Base-by-base conservation (phyloP, 35 echinoderm and acorn worm genomes). In the Patiria miniata region DNA sequence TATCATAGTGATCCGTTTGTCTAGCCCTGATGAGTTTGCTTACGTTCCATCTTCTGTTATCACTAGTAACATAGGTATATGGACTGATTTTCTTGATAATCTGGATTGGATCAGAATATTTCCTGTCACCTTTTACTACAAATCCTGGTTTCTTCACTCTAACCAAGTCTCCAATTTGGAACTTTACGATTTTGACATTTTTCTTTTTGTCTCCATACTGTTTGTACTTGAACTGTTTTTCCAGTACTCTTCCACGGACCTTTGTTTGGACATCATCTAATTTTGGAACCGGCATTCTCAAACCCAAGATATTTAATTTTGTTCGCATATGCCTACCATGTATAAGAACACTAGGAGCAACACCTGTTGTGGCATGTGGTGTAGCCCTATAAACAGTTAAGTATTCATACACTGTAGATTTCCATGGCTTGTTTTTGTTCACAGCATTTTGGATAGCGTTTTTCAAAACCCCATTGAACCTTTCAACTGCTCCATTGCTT, bases 401-500 rank as follows among this genome's bases (percentile, higher is more conserved):
- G 36, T 78, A 87, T 52, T 87, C 40, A 2, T 37, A 47, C 23
- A 58, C 32, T 37, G 36, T 68, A 15, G 39, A 30, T 77, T 87
- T 87, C 61, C 60, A 47, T 39, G 60, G 15, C 78, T 78, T 51
- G 12, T 68, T 5, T 37, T 2, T 26, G 40, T 56, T 83, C 1
- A 52, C 32, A 54, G 54, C 81, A 39, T 82, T 89, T 56, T 89
- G 86, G 30, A 89, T 47, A 29, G 52, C 86, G 39, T 73, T 30
- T 81, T 81, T 56, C 39, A 61, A 81, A 15, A 89, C 51, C 32
- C 53, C 37, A 40, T 82, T 89, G 82, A 89, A 89, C 40, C 56
- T 57, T 61, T 89, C 56, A 34, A 89, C 44, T 7, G 51, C 87
- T 39, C 87, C 78, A 89, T 81, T 89, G 9, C 50, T 40, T 61